Percentiles rank a stretch among this genome's conserved stretches.
Evolutionary conservation across 2,888 invertebrate genomes (phyloP).

Genomic region (Enchytraeus crypticus): DNA sequence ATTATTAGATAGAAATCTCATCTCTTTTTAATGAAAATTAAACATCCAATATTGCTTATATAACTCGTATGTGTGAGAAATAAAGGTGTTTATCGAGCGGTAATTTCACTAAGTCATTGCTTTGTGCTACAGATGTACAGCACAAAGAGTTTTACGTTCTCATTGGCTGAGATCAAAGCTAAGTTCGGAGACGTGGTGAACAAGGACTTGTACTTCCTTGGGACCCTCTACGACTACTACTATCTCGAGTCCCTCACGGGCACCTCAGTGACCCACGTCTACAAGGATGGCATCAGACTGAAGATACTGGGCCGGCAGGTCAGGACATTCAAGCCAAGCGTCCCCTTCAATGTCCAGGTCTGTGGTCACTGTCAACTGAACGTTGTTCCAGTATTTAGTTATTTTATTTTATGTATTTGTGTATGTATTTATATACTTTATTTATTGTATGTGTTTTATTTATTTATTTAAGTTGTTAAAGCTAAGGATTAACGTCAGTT

Average conservation of each 20-base stretch:
- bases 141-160: constrained; percentile 75
- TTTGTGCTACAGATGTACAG: constrained; percentile 59
- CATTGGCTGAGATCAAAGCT: constrained; percentile 63
- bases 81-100: too few relatives aligned
- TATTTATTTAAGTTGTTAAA: too few relatives aligned
- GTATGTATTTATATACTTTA: too few relatives aligned
- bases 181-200: constrained; percentile 27
- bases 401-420: too few relatives aligned
- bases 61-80: too few relatives aligned
- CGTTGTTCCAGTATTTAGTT: too few relatives aligned
- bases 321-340: constrained; percentile 90
- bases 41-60: too few relatives aligned
- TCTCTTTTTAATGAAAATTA: too few relatives aligned
- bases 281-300: constrained; percentile 69
- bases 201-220: constrained; percentile 42
- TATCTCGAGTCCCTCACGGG: constrained; percentile 54
- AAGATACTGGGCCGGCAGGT: constrained; percentile 79
- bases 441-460: too few relatives aligned
- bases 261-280: constrained; percentile 75
- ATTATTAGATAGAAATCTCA: too few relatives aligned
- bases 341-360: constrained; percentile 78
- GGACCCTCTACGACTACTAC: constrained; percentile 44
- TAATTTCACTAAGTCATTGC: too few relatives aligned
- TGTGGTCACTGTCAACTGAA: neutral
- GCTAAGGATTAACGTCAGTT: too few relatives aligned